A percentile compares a stretch with the other conserved stretches of the same genome.
These are phyloP conservation scores for Dryobates pubescens DNA, from an alignment of 2,797 vertebrate species.

Conservation along the genomic window DNA sequence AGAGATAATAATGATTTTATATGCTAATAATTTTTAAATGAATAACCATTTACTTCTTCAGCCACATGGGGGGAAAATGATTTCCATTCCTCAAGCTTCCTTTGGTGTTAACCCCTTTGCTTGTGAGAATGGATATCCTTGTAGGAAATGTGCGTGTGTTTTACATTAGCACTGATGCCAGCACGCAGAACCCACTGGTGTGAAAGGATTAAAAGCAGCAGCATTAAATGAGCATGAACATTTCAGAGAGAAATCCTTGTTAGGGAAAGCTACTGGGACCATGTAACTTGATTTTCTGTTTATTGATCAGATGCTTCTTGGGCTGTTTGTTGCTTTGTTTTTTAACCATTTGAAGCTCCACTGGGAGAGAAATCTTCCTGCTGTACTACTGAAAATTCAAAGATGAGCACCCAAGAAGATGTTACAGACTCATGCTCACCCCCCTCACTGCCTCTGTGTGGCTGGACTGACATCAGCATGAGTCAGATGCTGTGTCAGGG, in stretches of 20 bases:
- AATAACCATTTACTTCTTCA: slow-evolving; percentile 74
- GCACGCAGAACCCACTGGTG: slow-evolving; percentile 55
- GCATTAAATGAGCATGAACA: slow-evolving; percentile 47
- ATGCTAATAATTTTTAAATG: slow-evolving; percentile 80
- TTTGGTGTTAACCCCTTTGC: slow-evolving; percentile 74
- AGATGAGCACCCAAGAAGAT: not conserved
- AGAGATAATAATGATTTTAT: slow-evolving; percentile 81
- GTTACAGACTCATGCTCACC: not conserved
- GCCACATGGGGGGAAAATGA: slow-evolving; percentile 69
- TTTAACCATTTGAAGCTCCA: slow-evolving; percentile 47
- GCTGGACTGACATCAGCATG: not conserved
- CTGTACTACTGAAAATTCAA: not conserved
- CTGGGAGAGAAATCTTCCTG: not conserved
- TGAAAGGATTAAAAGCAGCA: slow-evolving; percentile 75
- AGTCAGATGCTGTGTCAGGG: not conserved
- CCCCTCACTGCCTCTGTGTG: not conserved
- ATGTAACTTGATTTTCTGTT: slow-evolving; percentile 73
- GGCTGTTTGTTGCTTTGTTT: not conserved
- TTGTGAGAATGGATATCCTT: slow-evolving; percentile 48
- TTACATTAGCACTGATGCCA: slow-evolving; percentile 67
- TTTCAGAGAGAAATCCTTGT: slow-evolving; percentile 72
- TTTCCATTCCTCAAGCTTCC: slow-evolving; percentile 73
- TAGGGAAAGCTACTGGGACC: slow-evolving; percentile 36
- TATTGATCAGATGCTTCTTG: slow-evolving; percentile 71
- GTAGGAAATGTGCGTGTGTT: slow-evolving; percentile 69